These are phyloP conservation scores for Microplitis mediator DNA, from an alignment of 1,140 invertebrate species.

Conservation along the genomic window DNA sequence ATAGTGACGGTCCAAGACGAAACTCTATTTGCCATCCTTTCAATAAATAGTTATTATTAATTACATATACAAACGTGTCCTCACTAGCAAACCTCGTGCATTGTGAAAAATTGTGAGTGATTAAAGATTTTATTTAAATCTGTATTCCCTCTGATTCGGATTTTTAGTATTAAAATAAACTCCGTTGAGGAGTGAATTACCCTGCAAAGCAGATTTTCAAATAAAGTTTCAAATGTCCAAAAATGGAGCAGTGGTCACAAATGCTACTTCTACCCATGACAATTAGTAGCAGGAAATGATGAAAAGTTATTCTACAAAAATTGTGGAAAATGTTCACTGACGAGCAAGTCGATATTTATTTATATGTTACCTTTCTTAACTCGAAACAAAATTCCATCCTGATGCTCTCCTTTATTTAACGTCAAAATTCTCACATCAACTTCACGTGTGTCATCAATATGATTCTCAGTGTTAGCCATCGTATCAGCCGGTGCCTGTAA, in stretches of 20 bases:
- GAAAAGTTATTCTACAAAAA: neutral
- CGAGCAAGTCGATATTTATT: neutral
- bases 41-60: slow-evolving; percentile 36
- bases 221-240: too few species aligned
- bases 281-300: too few species aligned
- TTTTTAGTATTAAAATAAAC: too few species aligned
- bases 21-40: slow-evolving; percentile 78
- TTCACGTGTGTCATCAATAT: neutral
- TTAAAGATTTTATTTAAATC: too few species aligned
- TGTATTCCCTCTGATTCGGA: too few species aligned
- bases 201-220: too few species aligned
- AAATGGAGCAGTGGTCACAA: too few species aligned
- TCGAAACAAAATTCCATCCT: slow-evolving; percentile 74
- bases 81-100: neutral
- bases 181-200: too few species aligned
- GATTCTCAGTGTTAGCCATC: slow-evolving; percentile 43
- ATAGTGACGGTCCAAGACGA: slow-evolving; percentile 79
- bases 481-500: slow-evolving; percentile 38
- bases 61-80: slow-evolving; percentile 7
- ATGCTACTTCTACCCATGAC: too few species aligned
- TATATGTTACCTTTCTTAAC: slow-evolving; percentile 65
- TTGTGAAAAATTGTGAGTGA: too few species aligned
- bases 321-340: neutral
- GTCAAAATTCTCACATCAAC: slow-evolving; percentile 70
- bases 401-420: slow-evolving; percentile 76